Evolutionary conservation across 2,888 invertebrate genomes (phyloP).

Genomic region (Limenitis camilla): DNA sequence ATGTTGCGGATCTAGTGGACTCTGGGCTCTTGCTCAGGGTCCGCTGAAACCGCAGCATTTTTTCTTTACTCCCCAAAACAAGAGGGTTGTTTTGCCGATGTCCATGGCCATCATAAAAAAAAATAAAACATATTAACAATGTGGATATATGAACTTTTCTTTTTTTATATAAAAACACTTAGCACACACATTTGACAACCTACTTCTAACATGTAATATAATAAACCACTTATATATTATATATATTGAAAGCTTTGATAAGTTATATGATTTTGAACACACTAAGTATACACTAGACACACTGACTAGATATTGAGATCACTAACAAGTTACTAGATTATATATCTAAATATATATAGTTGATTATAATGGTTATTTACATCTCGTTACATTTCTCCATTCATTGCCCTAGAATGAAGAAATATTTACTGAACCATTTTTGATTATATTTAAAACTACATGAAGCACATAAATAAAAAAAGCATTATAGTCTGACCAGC

Average conservation of each 20-base stretch:
- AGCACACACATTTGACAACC: constrained; percentile 21
- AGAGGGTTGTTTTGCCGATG: too few relatives aligned
- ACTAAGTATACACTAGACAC: too few relatives aligned
- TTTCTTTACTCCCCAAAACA: too few relatives aligned
- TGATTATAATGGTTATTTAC: background rate
- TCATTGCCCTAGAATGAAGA: constrained; percentile 67
- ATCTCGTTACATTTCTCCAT: constrained; percentile 46
- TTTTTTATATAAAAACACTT: constrained; percentile 64
- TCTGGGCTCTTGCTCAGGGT: too few relatives aligned
- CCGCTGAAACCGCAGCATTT: too few relatives aligned
- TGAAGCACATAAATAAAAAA: background rate
- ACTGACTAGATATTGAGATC: too few relatives aligned
- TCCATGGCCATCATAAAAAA: too few relatives aligned
- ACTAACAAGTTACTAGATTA: too few relatives aligned
- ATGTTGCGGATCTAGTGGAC: too few relatives aligned
- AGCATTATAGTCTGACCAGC: constrained; percentile 54
- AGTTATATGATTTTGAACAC: too few relatives aligned
- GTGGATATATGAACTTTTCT: constrained; percentile 68
- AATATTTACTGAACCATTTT: constrained; percentile 31
- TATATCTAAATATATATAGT: background rate
- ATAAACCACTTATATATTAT: background rate
- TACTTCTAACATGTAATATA: constrained; percentile 14
- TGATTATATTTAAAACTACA: constrained; percentile 5
- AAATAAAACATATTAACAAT: constrained; percentile 13
- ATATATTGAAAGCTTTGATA: background rate